phyloP scores from a whole-genome alignment of 2,888 invertebrate species.

The Apodemia zela region DNA sequence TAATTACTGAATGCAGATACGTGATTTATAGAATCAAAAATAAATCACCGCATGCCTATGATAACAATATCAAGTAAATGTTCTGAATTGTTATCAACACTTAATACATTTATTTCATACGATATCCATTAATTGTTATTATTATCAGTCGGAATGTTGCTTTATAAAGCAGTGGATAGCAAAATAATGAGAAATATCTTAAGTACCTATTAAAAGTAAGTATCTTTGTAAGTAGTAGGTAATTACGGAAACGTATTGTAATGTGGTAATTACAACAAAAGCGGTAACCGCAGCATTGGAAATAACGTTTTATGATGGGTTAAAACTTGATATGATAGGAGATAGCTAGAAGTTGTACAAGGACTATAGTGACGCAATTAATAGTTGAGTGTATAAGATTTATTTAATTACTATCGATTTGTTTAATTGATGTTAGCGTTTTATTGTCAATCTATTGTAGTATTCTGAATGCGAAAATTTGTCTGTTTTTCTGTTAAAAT shows the following conservation, averaged over 20 bases:
- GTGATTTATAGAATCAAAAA: slow-evolving; percentile 41
- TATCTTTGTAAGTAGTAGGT: slow-evolving; percentile 20
- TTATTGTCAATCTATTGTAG: no score
- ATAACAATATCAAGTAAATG: slow-evolving; percentile 44
- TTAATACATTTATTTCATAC: slow-evolving; percentile 45
- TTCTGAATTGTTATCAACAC: slow-evolving; percentile 48
- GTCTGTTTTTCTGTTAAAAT: no score
- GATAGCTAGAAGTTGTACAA: neutral
- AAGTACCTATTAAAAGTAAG: slow-evolving; percentile 6
- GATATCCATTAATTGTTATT: slow-evolving; percentile 36
- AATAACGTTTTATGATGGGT: slow-evolving; percentile 2
- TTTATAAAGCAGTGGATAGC: slow-evolving; percentile 30
- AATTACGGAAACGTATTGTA: slow-evolving; percentile 10
- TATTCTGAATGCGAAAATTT: no score
- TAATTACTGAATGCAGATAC: slow-evolving; percentile 26
- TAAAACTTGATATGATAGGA: neutral
- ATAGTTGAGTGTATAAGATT: no score
- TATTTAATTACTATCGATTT: no score
- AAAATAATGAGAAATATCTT: slow-evolving; percentile 13
- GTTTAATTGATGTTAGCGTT: no score
- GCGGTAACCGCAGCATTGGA: neutral
- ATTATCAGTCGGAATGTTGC: slow-evolving; percentile 44
- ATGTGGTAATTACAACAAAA: slow-evolving; percentile 6
- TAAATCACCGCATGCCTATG: slow-evolving; percentile 50
- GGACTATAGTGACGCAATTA: neutral